Evolutionary conservation across 2,797 vertebrate species (phyloP).

Genomic region (Rhynchonycteris naso): DNA sequence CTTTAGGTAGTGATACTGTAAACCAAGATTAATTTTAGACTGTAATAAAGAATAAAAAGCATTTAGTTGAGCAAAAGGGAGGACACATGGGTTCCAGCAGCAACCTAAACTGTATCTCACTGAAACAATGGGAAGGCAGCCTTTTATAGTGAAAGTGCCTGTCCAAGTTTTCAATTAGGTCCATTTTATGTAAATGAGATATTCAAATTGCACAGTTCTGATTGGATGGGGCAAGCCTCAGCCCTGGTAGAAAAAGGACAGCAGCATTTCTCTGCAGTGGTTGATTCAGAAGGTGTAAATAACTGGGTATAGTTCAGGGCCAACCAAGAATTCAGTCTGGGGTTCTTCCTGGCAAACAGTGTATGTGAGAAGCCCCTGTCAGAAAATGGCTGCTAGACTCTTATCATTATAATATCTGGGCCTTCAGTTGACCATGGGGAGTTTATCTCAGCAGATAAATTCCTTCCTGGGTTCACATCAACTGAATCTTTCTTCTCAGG

Average conservation of each 20-base stretch:
- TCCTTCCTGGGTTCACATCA: neutral
- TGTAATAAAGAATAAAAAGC: neutral
- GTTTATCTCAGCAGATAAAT: neutral
- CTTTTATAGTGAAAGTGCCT: neutral
- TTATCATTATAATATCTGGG: neutral
- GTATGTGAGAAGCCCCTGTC: neutral
- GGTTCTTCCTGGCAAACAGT: neutral
- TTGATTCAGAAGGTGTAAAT: neutral
- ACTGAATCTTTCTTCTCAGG: neutral
- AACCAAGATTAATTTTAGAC: neutral
- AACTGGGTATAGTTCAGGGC: too few species aligned
- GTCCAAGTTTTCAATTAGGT: neutral
- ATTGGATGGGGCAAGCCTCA: neutral
- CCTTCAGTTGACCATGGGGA: neutral
- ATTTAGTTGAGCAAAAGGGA: neutral
- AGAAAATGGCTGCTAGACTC: neutral
- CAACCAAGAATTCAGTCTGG: neutral
- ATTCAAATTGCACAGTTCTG: neutral
- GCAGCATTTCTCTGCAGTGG: neutral
- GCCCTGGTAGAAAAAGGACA: neutral
- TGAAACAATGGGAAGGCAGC: neutral
- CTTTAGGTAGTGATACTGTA: neutral
- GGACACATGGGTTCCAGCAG: neutral
- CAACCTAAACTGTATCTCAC: neutral
- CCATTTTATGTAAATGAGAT: neutral